phyloP scores from a whole-genome alignment of 1,140 invertebrate genomes.

The Homarus americanus region DNA sequence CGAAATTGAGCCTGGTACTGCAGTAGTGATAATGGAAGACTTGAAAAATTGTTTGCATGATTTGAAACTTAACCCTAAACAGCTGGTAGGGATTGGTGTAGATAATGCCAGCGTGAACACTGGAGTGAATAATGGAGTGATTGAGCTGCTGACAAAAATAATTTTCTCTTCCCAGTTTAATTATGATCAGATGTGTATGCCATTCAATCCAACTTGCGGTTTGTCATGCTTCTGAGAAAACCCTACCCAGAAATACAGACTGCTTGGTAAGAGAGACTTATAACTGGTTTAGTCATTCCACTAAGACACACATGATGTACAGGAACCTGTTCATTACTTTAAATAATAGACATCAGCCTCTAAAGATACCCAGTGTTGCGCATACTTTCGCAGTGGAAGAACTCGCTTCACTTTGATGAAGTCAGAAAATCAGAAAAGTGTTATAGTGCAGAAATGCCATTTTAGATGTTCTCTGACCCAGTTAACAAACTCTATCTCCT shows the following conservation, averaged over 20 bases:
- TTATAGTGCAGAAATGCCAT: constrained; percentile 36
- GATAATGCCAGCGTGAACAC: too few species aligned
- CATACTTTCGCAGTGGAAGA: constrained; percentile 22
- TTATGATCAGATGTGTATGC: constrained; percentile 46
- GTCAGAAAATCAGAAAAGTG: constrained; percentile 28
- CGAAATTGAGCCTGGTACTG: too few species aligned
- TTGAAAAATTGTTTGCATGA: too few species aligned
- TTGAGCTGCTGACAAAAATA: too few species aligned
- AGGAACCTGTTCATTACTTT: constrained; percentile 11
- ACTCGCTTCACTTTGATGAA: constrained; percentile 13
- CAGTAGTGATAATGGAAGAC: too few species aligned
- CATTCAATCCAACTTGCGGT: constrained; percentile 40
- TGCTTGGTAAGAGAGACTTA: constrained; percentile 22
- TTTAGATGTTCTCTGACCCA: constrained; percentile 37
- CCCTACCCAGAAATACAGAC: constrained; percentile 25
- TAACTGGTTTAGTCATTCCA: constrained; percentile 35
- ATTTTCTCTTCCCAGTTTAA: too few species aligned
- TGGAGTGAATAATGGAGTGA: too few species aligned
- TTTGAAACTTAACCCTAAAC: too few species aligned
- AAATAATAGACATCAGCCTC: constrained; percentile 21
- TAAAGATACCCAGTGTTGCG: constrained; percentile 16
- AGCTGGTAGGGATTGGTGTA: too few species aligned
- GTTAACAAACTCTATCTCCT: constrained; percentile 36
- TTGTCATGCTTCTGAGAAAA: constrained; percentile 29
- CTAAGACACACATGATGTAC: constrained; percentile 43